Evolutionary conservation across 2,113 vertebrate genomes (phyloP).

Genomic region (Salvelinus sp.): DNA sequence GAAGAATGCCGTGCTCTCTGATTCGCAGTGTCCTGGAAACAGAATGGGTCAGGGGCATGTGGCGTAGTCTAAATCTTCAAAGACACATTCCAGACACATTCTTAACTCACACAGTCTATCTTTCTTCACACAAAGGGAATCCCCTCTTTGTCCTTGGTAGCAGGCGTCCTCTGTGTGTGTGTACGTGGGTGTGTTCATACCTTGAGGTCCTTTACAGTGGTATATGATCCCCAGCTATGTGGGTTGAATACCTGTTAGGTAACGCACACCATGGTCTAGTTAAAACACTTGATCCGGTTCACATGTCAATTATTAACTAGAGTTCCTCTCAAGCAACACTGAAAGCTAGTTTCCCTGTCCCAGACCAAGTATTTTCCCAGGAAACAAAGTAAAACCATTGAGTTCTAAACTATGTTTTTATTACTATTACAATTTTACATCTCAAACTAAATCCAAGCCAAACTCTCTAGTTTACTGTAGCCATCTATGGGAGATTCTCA

Average conservation of each 20-base stretch:
- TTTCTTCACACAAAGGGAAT: conserved; percentile 51
- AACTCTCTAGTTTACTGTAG: no score
- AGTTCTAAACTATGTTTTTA: no score
- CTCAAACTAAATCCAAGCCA: no score
- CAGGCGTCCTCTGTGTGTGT: conserved; percentile 1
- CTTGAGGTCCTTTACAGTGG: conserved; percentile 48
- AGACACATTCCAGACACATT: conserved; percentile 36
- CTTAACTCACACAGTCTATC: conserved; percentile 31
- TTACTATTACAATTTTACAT: no score
- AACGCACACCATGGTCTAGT: conserved; percentile 4
- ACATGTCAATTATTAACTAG: background rate
- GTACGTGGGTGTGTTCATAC: conserved; percentile 17
- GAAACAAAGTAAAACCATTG: no score
- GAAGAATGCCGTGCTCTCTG: conserved; percentile 10
- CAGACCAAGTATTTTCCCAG: no score
- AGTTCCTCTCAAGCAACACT: background rate
- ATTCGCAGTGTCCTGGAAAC: conserved; percentile 32
- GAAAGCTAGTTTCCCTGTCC: no score
- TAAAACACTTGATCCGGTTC: background rate
- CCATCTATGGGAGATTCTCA: no score
- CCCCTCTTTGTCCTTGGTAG: conserved; percentile 46
- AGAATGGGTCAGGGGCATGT: conserved; percentile 37
- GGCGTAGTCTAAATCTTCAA: conserved; percentile 11
- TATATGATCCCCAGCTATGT: conserved; percentile 45
- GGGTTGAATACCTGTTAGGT: conserved; percentile 45